These are phyloP conservation scores for Molanna angustata DNA, from an alignment of 2,888 invertebrate species.

Conservation along the genomic window DNA sequence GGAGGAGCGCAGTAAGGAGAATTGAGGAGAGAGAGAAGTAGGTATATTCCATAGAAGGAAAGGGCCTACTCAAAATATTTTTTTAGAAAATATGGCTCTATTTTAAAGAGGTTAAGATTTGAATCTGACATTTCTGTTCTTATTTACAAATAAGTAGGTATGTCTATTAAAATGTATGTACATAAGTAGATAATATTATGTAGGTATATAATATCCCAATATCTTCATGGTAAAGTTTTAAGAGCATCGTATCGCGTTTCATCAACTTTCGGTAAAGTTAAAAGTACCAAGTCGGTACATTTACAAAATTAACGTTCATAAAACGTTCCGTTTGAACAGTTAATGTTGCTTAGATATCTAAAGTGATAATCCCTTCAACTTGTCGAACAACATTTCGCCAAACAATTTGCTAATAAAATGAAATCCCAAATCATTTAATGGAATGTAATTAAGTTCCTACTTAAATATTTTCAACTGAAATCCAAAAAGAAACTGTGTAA, in stretches of 20 bases:
- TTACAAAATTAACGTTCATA: constrained; percentile 32
- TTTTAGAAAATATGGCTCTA: too few relatives aligned
- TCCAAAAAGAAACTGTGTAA: too few relatives aligned
- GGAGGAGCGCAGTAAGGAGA: too few relatives aligned
- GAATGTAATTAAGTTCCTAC: too few relatives aligned
- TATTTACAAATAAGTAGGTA: too few relatives aligned
- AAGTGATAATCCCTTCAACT: constrained; percentile 28
- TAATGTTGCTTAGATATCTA: constrained; percentile 25
- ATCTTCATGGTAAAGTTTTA: constrained; percentile 6
- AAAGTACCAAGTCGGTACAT: constrained; percentile 31
- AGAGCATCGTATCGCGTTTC: constrained; percentile 29
- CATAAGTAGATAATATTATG: not conserved
- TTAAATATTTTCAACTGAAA: too few relatives aligned
- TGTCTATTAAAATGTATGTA: too few relatives aligned
- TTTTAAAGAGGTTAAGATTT: too few relatives aligned
- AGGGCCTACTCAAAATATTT: too few relatives aligned
- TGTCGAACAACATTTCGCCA: constrained; percentile 13
- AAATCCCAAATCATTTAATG: not conserved
- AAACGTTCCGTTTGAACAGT: constrained; percentile 31
- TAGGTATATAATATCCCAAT: not conserved
- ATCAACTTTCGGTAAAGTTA: constrained; percentile 29
- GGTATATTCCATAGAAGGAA: too few relatives aligned
- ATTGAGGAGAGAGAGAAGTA: too few relatives aligned
- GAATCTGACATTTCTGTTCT: too few relatives aligned
- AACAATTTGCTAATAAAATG: constrained; percentile 10